Evolutionary conservation across 1,140 invertebrate genomes (phyloP), one percentile per base, ranked within the genome.

Genomic region (Zophobas atratus): DNA sequence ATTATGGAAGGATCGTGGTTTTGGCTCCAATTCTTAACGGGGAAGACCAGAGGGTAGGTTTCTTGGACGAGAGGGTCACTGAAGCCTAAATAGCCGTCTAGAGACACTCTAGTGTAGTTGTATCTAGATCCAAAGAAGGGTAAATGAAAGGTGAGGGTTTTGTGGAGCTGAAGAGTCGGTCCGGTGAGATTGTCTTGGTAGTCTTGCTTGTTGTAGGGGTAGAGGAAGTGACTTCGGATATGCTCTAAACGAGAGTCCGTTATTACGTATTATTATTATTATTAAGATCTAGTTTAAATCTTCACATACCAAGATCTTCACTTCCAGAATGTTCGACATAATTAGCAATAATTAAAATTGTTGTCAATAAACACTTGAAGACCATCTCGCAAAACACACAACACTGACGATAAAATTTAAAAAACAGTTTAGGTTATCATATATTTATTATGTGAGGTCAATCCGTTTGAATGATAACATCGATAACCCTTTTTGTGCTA

Each of bases 91-190:
- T 81, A 84, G 1, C 96, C 96, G 80, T 97, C 94, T 80, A 96
- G 90, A 0, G 96, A 96, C 84, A 98, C 96, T 87, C 96, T 91
- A 0, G 97, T 97, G 82, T 98, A 98, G 87, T 98, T 98, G 84
- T 94, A 98, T 80, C 96, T 90, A 81, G 98, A 98, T 0, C 97
- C 97, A 84, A 94, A 98, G 88, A 97, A 98, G 0, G 97, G 97
- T 55, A 98, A 86, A 81, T 97, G 95, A 83, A 98, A 98, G 84
- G 96, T 96, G 77, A 97, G 91, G 82, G 96, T 95, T 84, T 97
- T 97, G 84, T 96, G 94, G 33, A 97, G 89, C 84, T 96, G 94
- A 0, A 94, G 92, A 48, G 92, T 94, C 5, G 95, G 95, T 2
- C 92, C 90, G 83, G 96, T 95, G 39, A 97, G 94, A 84, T 95